A percentile compares a stretch with the other conserved stretches of the same genome.
These are phyloP conservation scores for Cotesia typhae DNA, from an alignment of 1,140 invertebrate genomes.

Conservation along the genomic window DNA sequence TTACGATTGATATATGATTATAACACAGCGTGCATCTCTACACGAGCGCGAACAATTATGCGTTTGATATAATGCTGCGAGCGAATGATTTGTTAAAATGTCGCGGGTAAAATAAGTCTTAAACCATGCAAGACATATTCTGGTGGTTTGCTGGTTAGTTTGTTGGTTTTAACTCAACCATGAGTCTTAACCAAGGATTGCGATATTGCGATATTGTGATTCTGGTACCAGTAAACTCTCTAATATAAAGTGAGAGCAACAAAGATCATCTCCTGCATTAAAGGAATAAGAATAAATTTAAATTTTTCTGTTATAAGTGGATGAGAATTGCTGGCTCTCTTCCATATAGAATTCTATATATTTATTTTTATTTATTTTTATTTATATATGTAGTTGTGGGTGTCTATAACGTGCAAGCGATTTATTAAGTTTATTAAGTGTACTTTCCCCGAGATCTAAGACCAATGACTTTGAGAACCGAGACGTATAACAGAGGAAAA, in stretches of 20 bases:
- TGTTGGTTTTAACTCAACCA: too few relatives aligned
- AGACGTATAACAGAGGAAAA: too few relatives aligned
- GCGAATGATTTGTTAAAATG: conserved; percentile 57
- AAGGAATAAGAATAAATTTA: conserved; percentile 45
- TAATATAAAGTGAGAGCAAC: not conserved
- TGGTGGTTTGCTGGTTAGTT: too few relatives aligned
- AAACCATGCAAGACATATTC: too few relatives aligned
- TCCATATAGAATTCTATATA: not conserved
- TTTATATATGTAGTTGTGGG: not conserved
- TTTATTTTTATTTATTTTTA: too few relatives aligned
- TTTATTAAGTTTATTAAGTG: conserved; percentile 57
- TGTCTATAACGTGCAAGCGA: conserved; percentile 53
- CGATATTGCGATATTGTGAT: too few relatives aligned
- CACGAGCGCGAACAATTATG: conserved; percentile 38
- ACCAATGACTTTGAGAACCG: too few relatives aligned
- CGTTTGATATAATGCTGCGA: conserved; percentile 40
- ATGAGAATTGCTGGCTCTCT: not conserved
- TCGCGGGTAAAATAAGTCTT: conserved; percentile 32
- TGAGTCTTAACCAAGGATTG: too few relatives aligned
- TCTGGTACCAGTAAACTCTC: too few relatives aligned
- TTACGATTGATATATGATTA: conserved; percentile 38
- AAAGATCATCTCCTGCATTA: too few relatives aligned
- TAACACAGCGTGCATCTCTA: conserved; percentile 34
- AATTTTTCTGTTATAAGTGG: conserved; percentile 39
- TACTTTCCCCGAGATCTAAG: conserved; percentile 1